Base-by-base conservation (phyloP, 92 coral and sea anemone genomes). In the Actinernus sp. region DNA sequence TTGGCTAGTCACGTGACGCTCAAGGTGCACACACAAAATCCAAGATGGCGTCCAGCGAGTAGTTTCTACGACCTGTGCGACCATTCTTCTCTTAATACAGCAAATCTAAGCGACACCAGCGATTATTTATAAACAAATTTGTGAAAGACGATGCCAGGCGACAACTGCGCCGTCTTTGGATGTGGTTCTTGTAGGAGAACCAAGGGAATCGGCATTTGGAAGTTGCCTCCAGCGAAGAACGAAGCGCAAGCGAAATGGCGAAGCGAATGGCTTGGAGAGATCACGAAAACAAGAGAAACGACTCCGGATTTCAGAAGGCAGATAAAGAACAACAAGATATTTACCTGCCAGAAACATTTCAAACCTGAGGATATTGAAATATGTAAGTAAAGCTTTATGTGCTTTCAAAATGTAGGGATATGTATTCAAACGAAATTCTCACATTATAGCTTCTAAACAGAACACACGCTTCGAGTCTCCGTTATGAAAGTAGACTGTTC, bases 131-230 rank as follows among this genome's bases (percentile, higher is more conserved):
- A n/a, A n/a, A n/a, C n/a, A n/a, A n/a, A n/a, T n/a, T n/a, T n/a
- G n/a, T n/a, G n/a, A n/a, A n/a, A n/a, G n/a, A n/a, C 31, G 14
- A 79, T 79, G 79, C 86, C 67, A 0, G 73, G 79, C 18, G 66
- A 28, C 24, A 79, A 79, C 59, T 79, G 85, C 41, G 50, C 88
- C 1, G 82, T 72, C 18, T 57, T 33, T 57, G 88, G 75, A 34
- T 72, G 87, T 55, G 81, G 87, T 25, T 51, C 87, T 1, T 80
- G 65, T 31, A 59, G 87, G 37, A 44, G 74, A 61, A 53, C 53
- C 17, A 55, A 81, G 34, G 81, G 81, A 10, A 71, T 81, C 17
- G 81, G 87, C 32, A 63, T 78, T 48, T 78, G 44, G 3, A 81
- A 81, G 63, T 20, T 81, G 73, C 82, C 77, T 33, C 30, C 36